These are phyloP conservation scores for Heliconius nattereri DNA, from an alignment of 1,140 invertebrate species.

Conservation along the genomic window DNA sequence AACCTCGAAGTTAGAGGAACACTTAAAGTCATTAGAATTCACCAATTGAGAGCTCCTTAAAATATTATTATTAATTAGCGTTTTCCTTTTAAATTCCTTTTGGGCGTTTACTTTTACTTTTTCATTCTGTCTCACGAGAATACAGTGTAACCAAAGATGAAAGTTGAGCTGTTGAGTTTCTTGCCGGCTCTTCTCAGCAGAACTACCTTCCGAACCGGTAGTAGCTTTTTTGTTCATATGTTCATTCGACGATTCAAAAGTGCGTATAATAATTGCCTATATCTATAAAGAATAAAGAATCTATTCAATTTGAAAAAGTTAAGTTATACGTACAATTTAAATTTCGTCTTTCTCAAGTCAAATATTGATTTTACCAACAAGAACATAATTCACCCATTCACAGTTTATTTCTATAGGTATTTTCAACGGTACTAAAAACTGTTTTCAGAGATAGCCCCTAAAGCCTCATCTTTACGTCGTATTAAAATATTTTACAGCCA, in stretches of 20 bases:
- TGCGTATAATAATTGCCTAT: too few species aligned
- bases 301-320: too few species aligned
- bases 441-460: constrained; percentile 12
- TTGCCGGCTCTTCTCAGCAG: too few species aligned
- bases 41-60: constrained; percentile 15
- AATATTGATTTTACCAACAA: neutral
- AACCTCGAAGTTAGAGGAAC: constrained; percentile 26
- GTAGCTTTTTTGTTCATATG: too few species aligned
- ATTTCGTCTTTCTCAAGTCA: neutral
- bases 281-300: too few species aligned
- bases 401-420: neutral
- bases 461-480: constrained; percentile 30
- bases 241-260: too few species aligned
- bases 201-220: too few species aligned
- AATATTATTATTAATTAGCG: constrained; percentile 1
- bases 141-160: neutral
- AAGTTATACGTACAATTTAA: too few species aligned
- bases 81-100: constrained; percentile 3
- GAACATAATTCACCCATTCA: neutral
- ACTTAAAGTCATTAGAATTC: constrained; percentile 10
- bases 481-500: constrained; percentile 30
- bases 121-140: neutral
- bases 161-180: too few species aligned
- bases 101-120: neutral
- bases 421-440: constrained; percentile 12